A percentile compares a stretch with the other conserved stretches of the same genome.
phyloP scores from a whole-genome alignment of 2,888 invertebrate species.

The Carcina quercana region DNA sequence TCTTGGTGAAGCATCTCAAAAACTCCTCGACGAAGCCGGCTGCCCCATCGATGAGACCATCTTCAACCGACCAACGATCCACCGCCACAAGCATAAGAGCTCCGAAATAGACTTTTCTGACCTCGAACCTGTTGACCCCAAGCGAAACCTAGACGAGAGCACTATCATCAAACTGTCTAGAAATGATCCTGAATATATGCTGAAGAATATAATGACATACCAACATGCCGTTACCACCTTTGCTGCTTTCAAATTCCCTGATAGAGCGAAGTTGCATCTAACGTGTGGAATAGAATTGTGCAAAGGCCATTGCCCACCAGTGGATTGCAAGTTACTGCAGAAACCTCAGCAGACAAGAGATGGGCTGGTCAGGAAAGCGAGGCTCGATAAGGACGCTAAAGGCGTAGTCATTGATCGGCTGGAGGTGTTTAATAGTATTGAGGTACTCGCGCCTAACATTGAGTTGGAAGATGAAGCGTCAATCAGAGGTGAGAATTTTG shows the following conservation, averaged over 20 bases:
- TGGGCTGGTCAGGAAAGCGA: slow-evolving; percentile 56
- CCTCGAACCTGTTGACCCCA: slow-evolving; percentile 42
- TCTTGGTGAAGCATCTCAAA: slow-evolving; percentile 82
- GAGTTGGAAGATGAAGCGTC: slow-evolving; percentile 78
- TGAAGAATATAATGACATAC: slow-evolving; percentile 66
- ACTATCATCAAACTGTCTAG: slow-evolving; percentile 39
- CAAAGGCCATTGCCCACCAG: slow-evolving; percentile 79
- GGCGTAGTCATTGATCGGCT: slow-evolving; percentile 77
- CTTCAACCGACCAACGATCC: slow-evolving; percentile 69
- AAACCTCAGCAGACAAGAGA: slow-evolving; percentile 63
- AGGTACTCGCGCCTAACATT: slow-evolving; percentile 85
- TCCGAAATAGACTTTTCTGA: slow-evolving; percentile 55
- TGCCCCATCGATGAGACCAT: slow-evolving; percentile 82
- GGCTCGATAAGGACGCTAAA: slow-evolving; percentile 66
- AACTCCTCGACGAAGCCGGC: slow-evolving; percentile 81
- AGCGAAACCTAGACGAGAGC: slow-evolving; percentile 45
- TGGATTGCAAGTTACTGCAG: slow-evolving; percentile 64
- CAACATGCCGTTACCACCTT: slow-evolving; percentile 77
- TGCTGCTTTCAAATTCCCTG: slow-evolving; percentile 89
- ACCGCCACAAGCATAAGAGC: slow-evolving; percentile 49
- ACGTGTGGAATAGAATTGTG: slow-evolving; percentile 87
- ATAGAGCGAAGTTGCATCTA: slow-evolving; percentile 83
- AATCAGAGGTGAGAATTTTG: slow-evolving; percentile 55
- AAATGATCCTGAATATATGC: slow-evolving; percentile 49
- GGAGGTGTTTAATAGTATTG: slow-evolving; percentile 87